Evolutionary conservation across 2,888 invertebrate genomes (phyloP).

Genomic region (Ptychoptera albimana): DNA sequence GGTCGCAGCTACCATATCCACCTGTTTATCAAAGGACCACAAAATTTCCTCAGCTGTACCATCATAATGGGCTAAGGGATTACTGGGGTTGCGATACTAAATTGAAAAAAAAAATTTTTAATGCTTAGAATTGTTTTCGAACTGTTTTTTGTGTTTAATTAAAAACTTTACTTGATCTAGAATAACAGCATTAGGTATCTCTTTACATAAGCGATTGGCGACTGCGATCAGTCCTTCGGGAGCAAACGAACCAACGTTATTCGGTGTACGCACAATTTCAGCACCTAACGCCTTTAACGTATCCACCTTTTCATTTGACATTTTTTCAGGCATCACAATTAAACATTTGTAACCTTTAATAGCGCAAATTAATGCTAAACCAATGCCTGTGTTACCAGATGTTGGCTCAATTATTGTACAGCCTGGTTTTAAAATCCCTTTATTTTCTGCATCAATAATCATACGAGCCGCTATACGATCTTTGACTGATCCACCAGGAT

Average conservation of each 20-base stretch:
- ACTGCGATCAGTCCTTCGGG: conserved; percentile 84
- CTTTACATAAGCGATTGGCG: conserved; percentile 60
- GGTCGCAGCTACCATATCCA: conserved; percentile 75
- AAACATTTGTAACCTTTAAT: conserved; percentile 84
- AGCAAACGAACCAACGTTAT: conserved; percentile 74
- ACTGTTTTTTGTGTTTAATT: too few species aligned
- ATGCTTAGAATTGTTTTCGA: too few species aligned
- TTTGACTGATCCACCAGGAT: conserved; percentile 94
- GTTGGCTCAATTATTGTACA: conserved; percentile 93
- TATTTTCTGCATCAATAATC: conserved; percentile 84
- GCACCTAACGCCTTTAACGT: conserved; percentile 82
- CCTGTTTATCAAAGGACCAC: conserved; percentile 42
- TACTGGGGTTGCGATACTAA: conserved; percentile 74
- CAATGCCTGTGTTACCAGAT: conserved; percentile 75
- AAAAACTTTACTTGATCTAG: conserved; percentile 76
- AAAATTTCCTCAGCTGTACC: conserved; percentile 89
- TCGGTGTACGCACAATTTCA: conserved; percentile 89
- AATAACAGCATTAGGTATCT: conserved; percentile 83
- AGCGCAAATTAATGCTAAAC: conserved; percentile 86
- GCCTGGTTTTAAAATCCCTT: conserved; percentile 74
- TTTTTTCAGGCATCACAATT: conserved; percentile 97
- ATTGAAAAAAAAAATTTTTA: too few species aligned
- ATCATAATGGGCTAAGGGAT: conserved; percentile 96
- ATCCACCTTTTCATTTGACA: conserved; percentile 96
- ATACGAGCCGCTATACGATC: conserved; percentile 89